These are phyloP conservation scores for Nyctalus aviator DNA, from an alignment of 2,797 vertebrate species.

Conservation along the genomic window DNA sequence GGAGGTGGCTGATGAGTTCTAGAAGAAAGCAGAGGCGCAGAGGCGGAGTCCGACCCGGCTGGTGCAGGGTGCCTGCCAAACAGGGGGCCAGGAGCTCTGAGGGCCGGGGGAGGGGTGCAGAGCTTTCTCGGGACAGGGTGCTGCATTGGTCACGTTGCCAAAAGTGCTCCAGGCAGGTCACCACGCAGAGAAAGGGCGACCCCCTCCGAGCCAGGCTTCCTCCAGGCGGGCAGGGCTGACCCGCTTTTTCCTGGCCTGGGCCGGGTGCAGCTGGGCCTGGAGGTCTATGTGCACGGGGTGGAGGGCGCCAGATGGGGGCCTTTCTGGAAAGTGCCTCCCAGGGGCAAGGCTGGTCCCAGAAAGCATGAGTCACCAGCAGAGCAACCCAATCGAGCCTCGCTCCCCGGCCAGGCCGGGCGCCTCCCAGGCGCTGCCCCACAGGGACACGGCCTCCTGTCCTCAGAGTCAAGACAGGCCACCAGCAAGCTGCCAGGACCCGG, in stretches of 20 bases:
- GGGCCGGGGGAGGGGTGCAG: background rate
- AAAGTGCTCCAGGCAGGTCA: background rate
- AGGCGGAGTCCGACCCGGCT: background rate
- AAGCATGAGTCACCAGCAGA: conserved; percentile 38
- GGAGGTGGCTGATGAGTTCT: too few species aligned
- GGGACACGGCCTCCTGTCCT: background rate
- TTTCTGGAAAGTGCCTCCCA: conserved; percentile 55
- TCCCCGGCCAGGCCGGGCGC: background rate
- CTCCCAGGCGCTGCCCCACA: background rate
- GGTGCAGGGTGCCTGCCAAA: fast-evolving
- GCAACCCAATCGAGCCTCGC: background rate
- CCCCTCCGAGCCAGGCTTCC: background rate
- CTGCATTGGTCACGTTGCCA: background rate
- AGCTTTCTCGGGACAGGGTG: background rate
- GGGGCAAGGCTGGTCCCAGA: conserved; percentile 54
- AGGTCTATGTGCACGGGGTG: background rate
- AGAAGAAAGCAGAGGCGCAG: background rate
- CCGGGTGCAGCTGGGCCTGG: background rate
- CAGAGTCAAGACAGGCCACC: background rate
- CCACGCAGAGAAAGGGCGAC: background rate
- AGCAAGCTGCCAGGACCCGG: background rate
- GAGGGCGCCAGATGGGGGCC: background rate
- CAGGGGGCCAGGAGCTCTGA: too few species aligned
- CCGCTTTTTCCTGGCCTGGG: background rate
- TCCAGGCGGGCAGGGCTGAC: background rate